Conservation (phyloP, 1,140 invertebrate genomes). For the Sarcophaga peregrina region DNA sequence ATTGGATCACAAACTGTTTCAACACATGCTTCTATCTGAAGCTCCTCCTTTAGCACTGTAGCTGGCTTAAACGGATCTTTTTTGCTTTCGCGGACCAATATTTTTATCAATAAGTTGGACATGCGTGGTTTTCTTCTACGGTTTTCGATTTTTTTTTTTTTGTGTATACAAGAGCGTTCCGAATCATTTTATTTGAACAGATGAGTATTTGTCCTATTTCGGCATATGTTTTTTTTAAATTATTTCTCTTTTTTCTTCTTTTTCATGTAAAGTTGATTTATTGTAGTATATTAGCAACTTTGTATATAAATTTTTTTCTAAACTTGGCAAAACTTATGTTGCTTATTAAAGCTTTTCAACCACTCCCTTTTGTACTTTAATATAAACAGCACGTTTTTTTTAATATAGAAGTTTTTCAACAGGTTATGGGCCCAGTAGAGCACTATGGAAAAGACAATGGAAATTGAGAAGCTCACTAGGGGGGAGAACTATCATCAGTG, state of each 20-base stretch:
- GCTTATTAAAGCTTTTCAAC: too few relatives aligned
- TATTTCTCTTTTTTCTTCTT: conserved; percentile 7
- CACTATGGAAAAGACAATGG: not conserved
- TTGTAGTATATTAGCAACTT: too few relatives aligned
- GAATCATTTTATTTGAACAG: conserved; percentile 22
- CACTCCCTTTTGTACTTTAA: too few relatives aligned
- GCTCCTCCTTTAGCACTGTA: conserved; percentile 11
- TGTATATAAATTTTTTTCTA: too few relatives aligned
- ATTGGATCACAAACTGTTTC: conserved; percentile 22
- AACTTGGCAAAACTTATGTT: too few relatives aligned
- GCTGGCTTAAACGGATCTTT: conserved; percentile 22
- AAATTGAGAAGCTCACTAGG: not conserved
- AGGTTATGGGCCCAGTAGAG: conserved; percentile 11
- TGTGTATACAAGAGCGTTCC: not conserved
- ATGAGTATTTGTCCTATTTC: not conserved
- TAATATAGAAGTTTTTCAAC: too few relatives aligned
- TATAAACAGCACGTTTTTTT: too few relatives aligned
- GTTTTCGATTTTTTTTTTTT: conserved; percentile 1
- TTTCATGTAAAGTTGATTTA: too few relatives aligned
- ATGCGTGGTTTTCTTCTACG: not conserved
- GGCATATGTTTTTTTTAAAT: not conserved
- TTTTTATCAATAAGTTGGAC: not conserved
- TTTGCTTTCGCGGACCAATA: not conserved
- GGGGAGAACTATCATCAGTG: not conserved
- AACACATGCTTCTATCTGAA: not conserved